Evolutionary conservation across 2,888 invertebrate genomes (phyloP).

Genomic region (Dioctria rufipes): DNA sequence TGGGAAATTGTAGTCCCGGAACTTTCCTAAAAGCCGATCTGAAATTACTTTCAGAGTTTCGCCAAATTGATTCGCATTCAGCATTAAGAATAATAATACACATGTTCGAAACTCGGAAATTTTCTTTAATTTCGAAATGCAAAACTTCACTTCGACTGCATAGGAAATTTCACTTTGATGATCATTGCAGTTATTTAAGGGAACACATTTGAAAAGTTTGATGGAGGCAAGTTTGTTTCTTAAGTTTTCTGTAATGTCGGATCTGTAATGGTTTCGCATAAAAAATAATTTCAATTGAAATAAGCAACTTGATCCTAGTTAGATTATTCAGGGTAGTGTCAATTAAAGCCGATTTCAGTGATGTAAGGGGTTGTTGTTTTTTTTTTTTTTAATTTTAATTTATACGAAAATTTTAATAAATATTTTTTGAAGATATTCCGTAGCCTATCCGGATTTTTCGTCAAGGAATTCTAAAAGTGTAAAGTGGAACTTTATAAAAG

Average conservation of each 20-base stretch:
- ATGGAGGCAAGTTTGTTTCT: not conserved
- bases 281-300: not conserved
- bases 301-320: too few species aligned
- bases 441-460: too few species aligned
- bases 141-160: not conserved
- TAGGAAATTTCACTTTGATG: not conserved
- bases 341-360: too few species aligned
- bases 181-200: not conserved
- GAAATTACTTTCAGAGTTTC: conserved; percentile 38
- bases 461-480: too few species aligned
- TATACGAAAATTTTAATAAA: too few species aligned
- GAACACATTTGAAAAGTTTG: not conserved
- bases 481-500: too few species aligned
- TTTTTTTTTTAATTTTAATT: too few species aligned
- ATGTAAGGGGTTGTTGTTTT: too few species aligned
- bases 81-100: conserved; percentile 12
- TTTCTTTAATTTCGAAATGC: not conserved
- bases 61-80: conserved; percentile 38
- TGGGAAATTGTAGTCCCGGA: conserved; percentile 19
- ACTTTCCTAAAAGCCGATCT: conserved; percentile 6
- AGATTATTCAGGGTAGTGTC: too few species aligned
- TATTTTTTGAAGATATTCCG: too few species aligned
- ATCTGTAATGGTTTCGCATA: not conserved
- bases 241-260: not conserved
- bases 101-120: too few species aligned